Percentiles rank a stretch among this genome's conserved stretches.
These are phyloP conservation scores for Conus ventricosus DNA, from an alignment of 1,140 invertebrate species.

Conservation along the genomic window DNA sequence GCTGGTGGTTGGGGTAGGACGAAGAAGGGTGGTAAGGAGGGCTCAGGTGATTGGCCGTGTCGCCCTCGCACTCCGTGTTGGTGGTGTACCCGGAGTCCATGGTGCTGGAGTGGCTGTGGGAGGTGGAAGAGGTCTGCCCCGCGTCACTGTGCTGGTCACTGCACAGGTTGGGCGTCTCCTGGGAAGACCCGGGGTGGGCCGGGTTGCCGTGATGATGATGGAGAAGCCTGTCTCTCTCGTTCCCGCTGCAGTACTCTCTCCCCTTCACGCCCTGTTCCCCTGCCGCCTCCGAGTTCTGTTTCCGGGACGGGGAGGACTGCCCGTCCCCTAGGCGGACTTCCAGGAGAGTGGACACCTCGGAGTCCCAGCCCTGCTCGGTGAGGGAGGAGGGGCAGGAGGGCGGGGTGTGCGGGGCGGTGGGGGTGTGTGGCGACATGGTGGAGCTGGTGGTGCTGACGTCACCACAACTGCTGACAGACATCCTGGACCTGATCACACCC, in stretches of 20 bases:
- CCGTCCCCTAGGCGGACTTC: background rate
- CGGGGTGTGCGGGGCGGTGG: conserved; percentile 18
- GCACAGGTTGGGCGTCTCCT: background rate
- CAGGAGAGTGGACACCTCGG: conserved; percentile 36
- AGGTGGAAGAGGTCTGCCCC: conserved; percentile 39
- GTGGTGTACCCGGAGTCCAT: conserved; percentile 54
- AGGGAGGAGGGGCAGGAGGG: conserved; percentile 22
- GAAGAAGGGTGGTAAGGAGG: background rate
- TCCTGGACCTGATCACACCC: background rate
- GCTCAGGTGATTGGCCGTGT: background rate
- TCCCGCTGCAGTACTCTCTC: too few relatives aligned
- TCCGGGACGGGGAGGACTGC: too few relatives aligned
- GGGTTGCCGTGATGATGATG: too few relatives aligned
- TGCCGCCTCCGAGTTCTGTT: too few relatives aligned
- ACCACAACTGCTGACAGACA: conserved; percentile 31
- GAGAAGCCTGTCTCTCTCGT: too few relatives aligned
- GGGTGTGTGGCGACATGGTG: conserved; percentile 12
- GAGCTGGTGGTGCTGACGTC: background rate
- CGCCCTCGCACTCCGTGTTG: conserved; percentile 48
- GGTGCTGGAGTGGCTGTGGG: conserved; percentile 46
- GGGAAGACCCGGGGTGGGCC: background rate
- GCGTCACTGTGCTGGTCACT: conserved; percentile 26
- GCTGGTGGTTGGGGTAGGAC: background rate
- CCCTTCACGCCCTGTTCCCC: too few relatives aligned
- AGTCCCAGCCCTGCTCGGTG: conserved; percentile 14